Evolutionary conservation across 1,140 invertebrate species (phyloP), one percentile per base, ranked within the genome.

Genomic region (Anoplophora glabripennis): DNA sequence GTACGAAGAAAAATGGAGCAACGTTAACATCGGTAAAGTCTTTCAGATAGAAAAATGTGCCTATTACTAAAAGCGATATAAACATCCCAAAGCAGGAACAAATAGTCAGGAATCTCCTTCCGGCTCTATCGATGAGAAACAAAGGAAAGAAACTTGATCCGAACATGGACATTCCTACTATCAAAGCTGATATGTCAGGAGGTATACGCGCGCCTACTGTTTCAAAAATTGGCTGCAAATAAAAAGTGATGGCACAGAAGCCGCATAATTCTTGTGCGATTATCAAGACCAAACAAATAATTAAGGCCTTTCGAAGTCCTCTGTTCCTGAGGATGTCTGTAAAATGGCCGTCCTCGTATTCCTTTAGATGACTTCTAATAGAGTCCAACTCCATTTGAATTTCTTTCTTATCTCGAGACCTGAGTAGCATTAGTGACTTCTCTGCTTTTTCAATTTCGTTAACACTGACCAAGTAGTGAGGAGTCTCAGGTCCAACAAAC

Each of bases 211-310:
- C 82, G 0, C 84, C 81, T 9, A 88, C 80, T 3, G 79, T 78
- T 1, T 76, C 65, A 66, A 89, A 93, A 68, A 90, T 93, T 0
- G 77, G 78, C 37, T 86, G 82, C 61, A 89, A 83, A 72, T 90
- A 92, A 73, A 91, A 91, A 14, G 90, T 80, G 1, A 94, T 85
- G 1, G 88, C 87, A 72, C 90, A 92, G 67, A 89, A 89, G 14
- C 91, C 91, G 1, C 84, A 86, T 10, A 92, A 76, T 72, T 90
- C 88, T 66, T 89, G 88, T 72, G 88, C 86, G 40, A 81, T 72
- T 42, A 89, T 85, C 35, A 93, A 75, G 1, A 82, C 80, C 56
- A 87, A 81, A 0, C 85, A 86, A 40, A 90, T 84, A 37, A 87
- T 76, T 44, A 93, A 72, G 0, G 85, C 85, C 59, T 83, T 86